Percentiles rank a stretch among this genome's conserved stretches.
Evolutionary conservation across 2,113 vertebrate genomes (phyloP).

Genomic region (Syrmaticus mikado): DNA sequence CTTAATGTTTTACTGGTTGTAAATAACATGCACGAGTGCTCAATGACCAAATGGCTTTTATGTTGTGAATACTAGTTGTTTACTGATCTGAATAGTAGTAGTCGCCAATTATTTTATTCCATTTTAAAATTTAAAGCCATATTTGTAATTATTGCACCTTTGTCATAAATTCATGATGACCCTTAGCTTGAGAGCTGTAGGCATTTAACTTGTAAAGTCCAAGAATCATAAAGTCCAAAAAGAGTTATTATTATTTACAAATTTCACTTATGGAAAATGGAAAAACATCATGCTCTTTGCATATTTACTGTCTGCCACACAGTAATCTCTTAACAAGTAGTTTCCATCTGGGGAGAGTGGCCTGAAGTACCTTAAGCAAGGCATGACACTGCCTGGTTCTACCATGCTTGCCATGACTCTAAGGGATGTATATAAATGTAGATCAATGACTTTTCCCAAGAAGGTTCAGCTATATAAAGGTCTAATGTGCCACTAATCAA

Average conservation of each 20-base stretch:
- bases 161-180: constrained; percentile 14
- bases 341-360: fast-evolving
- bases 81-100: constrained; percentile 69
- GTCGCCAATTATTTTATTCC: constrained; percentile 54
- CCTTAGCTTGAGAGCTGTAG: not conserved
- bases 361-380: not conserved
- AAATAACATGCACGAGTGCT: constrained; percentile 47
- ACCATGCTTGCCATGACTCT: fast-evolving
- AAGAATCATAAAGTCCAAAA: not conserved
- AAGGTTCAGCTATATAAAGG: not conserved
- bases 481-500: not conserved
- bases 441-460: not conserved
- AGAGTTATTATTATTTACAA: not conserved
- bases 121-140: constrained; percentile 61
- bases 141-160: constrained; percentile 50
- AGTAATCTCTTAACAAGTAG: not conserved
- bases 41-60: constrained; percentile 60
- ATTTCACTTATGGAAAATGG: not conserved
- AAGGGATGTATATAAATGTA: not conserved
- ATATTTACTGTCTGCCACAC: not conserved
- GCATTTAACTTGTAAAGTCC: not conserved
- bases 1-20: constrained; percentile 36
- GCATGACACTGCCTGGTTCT: not conserved
- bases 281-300: not conserved
- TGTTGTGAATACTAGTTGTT: constrained; percentile 62